Evolutionary conservation across 2,797 vertebrate genomes (phyloP), one percentile per base, ranked within the genome.

Genomic region (Halcyon chelicuti): DNA sequence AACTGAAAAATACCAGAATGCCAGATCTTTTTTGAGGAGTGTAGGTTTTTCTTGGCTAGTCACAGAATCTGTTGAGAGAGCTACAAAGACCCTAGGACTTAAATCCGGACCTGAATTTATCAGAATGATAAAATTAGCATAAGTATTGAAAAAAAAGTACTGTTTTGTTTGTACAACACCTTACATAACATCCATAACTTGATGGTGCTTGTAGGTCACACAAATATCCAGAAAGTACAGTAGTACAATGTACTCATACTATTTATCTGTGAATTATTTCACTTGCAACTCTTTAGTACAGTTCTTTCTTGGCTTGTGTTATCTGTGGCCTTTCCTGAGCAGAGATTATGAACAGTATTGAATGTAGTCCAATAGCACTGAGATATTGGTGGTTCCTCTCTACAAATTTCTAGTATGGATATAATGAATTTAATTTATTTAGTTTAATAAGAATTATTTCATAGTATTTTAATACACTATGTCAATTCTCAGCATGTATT

Each of bases 11-110:
- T 80, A 71, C 61, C 57, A 52, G 57, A 87, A 31, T 80, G 33
- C n/a, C 20, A 92, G 21, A 25, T 96, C 12, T 13, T 87, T 73
- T 86, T 66, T 52, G 10, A 90, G 90, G 76, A 94, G 93, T 70
- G 11, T 95, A 29, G 62, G 86, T 72, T 94, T 95, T 96, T 73
- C 90, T 95, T 86, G 80, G 39, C 58, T 86, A 57, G 39, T 71
- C 55, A 44, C 47, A 86, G 78, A 95, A 95, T 79, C 65, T 96
- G 19, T 75, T 86, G 84, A 91, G 66, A 23, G 16, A 78, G 40
- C 60, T 71, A 70, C 77, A 76, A 66, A 93, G 60, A 70, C 39
- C 62, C 46, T 44, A 87, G 35, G 91, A 79, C 68, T 82, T 94
- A 76, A 87, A 60, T 79, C 76, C 74, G 88, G 68, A 71, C 40